Conservation (phyloP, 2,113 vertebrate species). For the Saccopteryx leptura region DNA sequence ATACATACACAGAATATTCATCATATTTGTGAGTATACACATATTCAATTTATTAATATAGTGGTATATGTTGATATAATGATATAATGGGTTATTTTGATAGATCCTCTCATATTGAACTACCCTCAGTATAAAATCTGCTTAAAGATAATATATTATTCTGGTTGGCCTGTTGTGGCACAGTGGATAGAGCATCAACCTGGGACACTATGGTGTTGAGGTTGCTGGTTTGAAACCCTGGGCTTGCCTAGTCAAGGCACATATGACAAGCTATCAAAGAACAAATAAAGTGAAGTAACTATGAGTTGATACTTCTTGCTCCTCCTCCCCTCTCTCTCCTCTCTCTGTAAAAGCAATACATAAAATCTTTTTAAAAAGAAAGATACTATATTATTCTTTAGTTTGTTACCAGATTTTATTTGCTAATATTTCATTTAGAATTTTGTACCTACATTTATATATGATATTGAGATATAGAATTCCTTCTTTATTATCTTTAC, state of each 20-base stretch:
- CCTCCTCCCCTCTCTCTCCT: too few species aligned
- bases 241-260: too few species aligned
- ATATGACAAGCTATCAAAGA: too few species aligned
- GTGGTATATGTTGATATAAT: neutral
- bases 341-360: neutral
- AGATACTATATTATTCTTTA: neutral
- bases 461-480: neutral
- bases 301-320: too few species aligned
- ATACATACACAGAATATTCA: neutral
- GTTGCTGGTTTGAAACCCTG: too few species aligned
- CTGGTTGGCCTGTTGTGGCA: neutral
- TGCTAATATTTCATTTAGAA: slow-evolving; percentile 33
- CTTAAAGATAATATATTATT: neutral
- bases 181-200: too few species aligned
- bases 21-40: neutral
- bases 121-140: neutral
- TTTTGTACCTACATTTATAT: neutral
- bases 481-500: slow-evolving; percentile 1
- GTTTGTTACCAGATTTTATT: neutral
- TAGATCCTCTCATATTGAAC: neutral
- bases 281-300: too few species aligned
- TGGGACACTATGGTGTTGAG: too few species aligned
- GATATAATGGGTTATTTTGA: neutral
- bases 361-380: slow-evolving; percentile 21
- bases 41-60: slow-evolving; percentile 29